phyloP scores from a whole-genome alignment of 1,140 invertebrate species.

The Zaprionus inermis region DNA sequence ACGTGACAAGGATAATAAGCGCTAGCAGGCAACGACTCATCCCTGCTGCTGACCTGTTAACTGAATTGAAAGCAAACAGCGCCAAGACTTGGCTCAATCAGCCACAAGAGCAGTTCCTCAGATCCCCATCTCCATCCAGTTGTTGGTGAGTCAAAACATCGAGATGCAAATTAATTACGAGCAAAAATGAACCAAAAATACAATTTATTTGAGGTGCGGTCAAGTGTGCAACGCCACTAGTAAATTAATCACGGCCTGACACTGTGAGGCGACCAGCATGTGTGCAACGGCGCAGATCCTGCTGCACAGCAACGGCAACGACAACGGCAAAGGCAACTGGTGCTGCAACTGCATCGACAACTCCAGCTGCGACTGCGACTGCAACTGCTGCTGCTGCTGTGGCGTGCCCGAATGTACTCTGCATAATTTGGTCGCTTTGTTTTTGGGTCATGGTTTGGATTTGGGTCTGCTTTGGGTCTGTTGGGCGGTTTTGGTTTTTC shows the following conservation, averaged over 20 bases:
- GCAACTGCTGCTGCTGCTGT: conserved; percentile 25
- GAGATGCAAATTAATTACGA: conserved; percentile 37
- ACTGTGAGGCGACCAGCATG: conserved; percentile 45
- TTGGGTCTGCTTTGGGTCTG: conserved; percentile 22
- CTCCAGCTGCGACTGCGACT: conserved; percentile 22
- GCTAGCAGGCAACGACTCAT: conserved; percentile 9
- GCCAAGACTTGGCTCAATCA: conserved; percentile 1
- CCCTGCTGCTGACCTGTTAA: conserved; percentile 37
- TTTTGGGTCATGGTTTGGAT: conserved; percentile 50
- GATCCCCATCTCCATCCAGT: not conserved
- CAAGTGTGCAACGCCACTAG: conserved; percentile 28
- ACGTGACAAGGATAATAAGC: conserved; percentile 63
- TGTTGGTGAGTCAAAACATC: conserved; percentile 46
- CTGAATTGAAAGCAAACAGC: conserved; percentile 43
- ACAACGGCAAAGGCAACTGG: conserved; percentile 4
- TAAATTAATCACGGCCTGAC: conserved; percentile 51
- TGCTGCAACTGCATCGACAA: conserved; percentile 2
- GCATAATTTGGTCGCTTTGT: conserved; percentile 69
- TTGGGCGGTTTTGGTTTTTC: conserved; percentile 40
- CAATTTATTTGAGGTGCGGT: conserved; percentile 62
- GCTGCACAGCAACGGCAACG: not conserved
- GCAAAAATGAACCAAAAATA: conserved; percentile 73
- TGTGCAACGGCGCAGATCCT: conserved; percentile 12
- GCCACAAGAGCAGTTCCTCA: too few species aligned
- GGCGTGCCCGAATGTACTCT: conserved; percentile 33